phyloP scores from a whole-genome alignment of 2,797 vertebrate species.

The Ambastaia sidthimunki region DNA sequence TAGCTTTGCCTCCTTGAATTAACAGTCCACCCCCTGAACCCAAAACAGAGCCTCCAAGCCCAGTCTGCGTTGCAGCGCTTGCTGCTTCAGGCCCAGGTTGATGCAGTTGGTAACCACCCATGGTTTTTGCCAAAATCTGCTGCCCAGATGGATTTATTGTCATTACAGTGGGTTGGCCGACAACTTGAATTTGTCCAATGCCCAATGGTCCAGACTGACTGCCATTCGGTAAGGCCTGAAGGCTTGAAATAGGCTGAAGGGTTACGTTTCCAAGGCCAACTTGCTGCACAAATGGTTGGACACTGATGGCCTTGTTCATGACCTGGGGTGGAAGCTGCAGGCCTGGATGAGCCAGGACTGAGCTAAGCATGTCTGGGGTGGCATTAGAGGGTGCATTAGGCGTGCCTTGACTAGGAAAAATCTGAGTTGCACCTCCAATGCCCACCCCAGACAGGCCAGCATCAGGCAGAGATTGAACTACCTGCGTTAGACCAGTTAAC shows the following conservation, averaged over 20 bases:
- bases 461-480: constrained; percentile 84
- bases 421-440: constrained; percentile 78
- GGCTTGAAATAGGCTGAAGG: constrained; percentile 90
- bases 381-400: constrained; percentile 72
- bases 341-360: constrained; percentile 82
- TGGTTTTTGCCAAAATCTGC: constrained; percentile 88
- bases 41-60: constrained; percentile 73
- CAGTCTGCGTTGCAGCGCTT: constrained; percentile 72
- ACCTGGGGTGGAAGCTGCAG: constrained; percentile 86
- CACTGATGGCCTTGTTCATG: constrained; percentile 92
- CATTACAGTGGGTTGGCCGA: constrained; percentile 94
- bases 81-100: constrained; percentile 81
- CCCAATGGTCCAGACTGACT: constrained; percentile 88
- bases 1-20: constrained; percentile 89
- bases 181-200: constrained; percentile 93
- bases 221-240: constrained; percentile 91
- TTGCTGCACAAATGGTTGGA: constrained; percentile 93
- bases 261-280: constrained; percentile 93
- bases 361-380: constrained; percentile 85
- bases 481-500: constrained; percentile 88
- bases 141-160: constrained; percentile 92
- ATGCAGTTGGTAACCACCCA: constrained; percentile 89
- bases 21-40: constrained; percentile 81
- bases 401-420: constrained; percentile 80
- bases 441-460: constrained; percentile 72